These are phyloP conservation scores for Theocolax elegans DNA, from an alignment of 1,140 invertebrate genomes.

Conservation along the genomic window DNA sequence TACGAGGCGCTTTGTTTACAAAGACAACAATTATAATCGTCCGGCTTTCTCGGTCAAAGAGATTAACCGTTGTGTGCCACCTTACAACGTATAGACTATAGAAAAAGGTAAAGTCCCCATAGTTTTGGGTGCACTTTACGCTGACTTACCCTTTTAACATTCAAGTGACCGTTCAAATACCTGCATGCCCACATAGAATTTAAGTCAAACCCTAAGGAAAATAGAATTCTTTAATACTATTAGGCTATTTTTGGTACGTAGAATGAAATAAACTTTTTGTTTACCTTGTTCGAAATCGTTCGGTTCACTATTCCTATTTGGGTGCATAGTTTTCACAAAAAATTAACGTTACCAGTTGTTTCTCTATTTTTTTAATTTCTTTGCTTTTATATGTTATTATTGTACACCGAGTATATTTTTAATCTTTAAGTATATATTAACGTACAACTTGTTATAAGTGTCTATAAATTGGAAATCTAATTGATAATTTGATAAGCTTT, in stretches of 20 bases:
- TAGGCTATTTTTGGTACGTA: neutral
- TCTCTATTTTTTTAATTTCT: neutral
- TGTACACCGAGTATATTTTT: too few relatives aligned
- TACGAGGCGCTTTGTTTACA: conserved; percentile 1
- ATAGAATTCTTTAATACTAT: conserved; percentile 35
- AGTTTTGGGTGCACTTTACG: conserved; percentile 2
- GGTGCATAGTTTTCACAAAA: neutral
- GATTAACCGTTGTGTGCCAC: conserved; percentile 20
- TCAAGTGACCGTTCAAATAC: conserved; percentile 24
- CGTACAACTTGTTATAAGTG: too few relatives aligned
- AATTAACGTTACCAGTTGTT: neutral
- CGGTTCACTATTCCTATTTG: neutral
- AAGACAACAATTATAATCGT: conserved; percentile 35
- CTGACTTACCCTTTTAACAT: conserved; percentile 22
- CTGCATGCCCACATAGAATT: neutral
- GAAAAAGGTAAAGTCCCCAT: neutral
- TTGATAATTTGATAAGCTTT: too few relatives aligned
- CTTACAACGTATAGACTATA: neutral
- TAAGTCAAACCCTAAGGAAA: conserved; percentile 12
- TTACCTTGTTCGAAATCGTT: neutral
- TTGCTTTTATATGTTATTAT: too few relatives aligned
- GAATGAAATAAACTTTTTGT: conserved; percentile 1
- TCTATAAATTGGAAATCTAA: too few relatives aligned
- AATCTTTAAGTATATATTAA: too few relatives aligned
- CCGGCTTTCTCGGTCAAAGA: conserved; percentile 22